Base-by-base conservation (phyloP, 92 coral and sea anemone genomes). In the Parazoanthus swiftii region DNA sequence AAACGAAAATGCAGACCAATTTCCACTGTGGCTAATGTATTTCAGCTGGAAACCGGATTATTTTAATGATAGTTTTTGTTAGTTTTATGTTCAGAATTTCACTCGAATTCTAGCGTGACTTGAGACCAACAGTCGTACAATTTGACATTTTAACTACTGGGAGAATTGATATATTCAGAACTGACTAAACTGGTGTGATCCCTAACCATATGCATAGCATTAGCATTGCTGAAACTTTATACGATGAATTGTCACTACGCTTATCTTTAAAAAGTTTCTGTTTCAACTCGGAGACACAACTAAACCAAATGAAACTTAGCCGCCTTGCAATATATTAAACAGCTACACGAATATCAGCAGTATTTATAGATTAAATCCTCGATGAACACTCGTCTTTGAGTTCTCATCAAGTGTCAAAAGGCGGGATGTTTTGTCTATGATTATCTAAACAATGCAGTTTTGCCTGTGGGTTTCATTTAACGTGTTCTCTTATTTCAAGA, bases 361-460 rank as follows among this genome's bases (percentile, higher is more conserved):
- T 71, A 71, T 84, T 84, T 79, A 68, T 48, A 71, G 77, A 25
- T 43, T 73, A 26, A 44, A 44, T 25, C 74, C 74, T 68, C 73
- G 16, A 51, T 44, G 77, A 67, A 68, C 42, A 56, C 78, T 84
- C 75, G 66, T 25, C 25, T 71, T 71, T 38, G 78, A 84, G 79
- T 26, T 80, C 65, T 48, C 79, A 70, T 84, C n/a, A 56, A 44
- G 66, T 70, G 77, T 84, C 46, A 84, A 84, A 37, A 71, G 87
- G 87, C 87, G 87, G 87, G 43, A 51, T 84, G 87, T 84, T 84
- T 84, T 84, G 87, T 84, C 87, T 83, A 14, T 50, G 21, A 29
- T 51, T 71, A 72, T 9, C 43, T 70, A 84, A 84, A 84, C 87
- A 84, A 71, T 42, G 66, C 44, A 44, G 48, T 72, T 84, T 84